Percentiles rank a stretch among this genome's conserved stretches.
Evolutionary conservation across 2,797 vertebrate species (phyloP).

Genomic region (Pyrocephalus nanus): DNA sequence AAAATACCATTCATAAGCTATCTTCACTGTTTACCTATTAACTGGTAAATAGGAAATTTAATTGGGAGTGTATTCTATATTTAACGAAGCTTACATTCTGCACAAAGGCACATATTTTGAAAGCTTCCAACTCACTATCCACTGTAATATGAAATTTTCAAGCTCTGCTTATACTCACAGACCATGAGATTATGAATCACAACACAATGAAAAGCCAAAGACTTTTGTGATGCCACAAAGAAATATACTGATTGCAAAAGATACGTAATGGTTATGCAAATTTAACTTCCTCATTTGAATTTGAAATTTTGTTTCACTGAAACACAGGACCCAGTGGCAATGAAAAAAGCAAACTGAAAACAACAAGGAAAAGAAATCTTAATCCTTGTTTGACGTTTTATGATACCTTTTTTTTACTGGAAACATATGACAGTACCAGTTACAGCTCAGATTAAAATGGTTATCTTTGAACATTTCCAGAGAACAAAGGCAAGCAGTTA

Average conservation of each 20-base stretch:
- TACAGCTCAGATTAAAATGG: background rate
- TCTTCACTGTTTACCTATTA: background rate
- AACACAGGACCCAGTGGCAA: background rate
- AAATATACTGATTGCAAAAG: constrained; percentile 2
- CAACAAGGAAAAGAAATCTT: background rate
- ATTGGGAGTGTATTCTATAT: background rate
- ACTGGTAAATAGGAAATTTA: background rate
- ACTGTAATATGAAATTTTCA: background rate
- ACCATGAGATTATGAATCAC: constrained; percentile 24
- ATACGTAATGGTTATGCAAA: background rate
- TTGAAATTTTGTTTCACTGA: background rate
- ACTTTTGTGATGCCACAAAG: background rate
- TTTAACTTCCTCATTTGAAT: background rate
- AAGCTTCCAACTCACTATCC: background rate
- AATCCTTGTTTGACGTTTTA: background rate
- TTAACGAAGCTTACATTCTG: background rate
- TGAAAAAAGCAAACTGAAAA: background rate
- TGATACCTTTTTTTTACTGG: background rate
- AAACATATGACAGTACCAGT: background rate
- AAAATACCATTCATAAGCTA: background rate
- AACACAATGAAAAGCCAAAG: constrained; percentile 5
- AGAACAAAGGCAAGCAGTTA: background rate
- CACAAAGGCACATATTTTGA: background rate
- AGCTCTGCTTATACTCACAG: background rate
- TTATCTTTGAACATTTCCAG: background rate